Conservation (phyloP, 2,797 vertebrate genomes). For the Philypnodon macrostomus region DNA sequence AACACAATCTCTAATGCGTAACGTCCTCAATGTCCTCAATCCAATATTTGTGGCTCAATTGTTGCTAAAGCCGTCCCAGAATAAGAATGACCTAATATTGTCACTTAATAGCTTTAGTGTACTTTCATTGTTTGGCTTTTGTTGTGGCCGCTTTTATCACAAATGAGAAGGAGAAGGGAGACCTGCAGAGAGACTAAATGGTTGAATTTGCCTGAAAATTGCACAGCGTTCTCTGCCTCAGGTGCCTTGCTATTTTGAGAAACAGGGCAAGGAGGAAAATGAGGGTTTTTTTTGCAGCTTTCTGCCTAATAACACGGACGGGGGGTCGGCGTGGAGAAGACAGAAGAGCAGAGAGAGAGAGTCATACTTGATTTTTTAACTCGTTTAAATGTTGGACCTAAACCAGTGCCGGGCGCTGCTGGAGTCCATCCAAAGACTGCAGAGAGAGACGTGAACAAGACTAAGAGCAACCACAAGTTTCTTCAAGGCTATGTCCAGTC, state of each 20-base stretch:
- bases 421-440: too few species aligned
- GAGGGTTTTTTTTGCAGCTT: slow-evolving; percentile 4
- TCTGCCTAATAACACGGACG: slow-evolving; percentile 7
- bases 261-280: slow-evolving; percentile 15
- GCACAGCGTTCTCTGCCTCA: slow-evolving; percentile 11
- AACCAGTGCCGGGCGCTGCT: too few species aligned
- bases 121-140: neutral
- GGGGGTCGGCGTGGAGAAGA: neutral
- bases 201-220: slow-evolving; percentile 11
- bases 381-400: too few species aligned
- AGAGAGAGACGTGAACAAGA: too few species aligned
- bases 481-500: too few species aligned
- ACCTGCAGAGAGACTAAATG: slow-evolving; percentile 6
- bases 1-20: too few species aligned
- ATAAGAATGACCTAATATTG: too few species aligned
- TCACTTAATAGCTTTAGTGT: neutral
- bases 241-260: slow-evolving; percentile 13
- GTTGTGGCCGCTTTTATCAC: neutral
- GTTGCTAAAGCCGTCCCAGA: too few species aligned
- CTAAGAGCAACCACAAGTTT: too few species aligned
- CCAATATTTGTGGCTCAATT: too few species aligned
- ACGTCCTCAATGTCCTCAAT: too few species aligned
- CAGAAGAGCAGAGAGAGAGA: neutral
- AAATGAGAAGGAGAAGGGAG: slow-evolving; percentile 1
- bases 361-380: too few species aligned